Base-by-base conservation (phyloP, 1,140 invertebrate species). In the Drosophila tsacasi region DNA sequence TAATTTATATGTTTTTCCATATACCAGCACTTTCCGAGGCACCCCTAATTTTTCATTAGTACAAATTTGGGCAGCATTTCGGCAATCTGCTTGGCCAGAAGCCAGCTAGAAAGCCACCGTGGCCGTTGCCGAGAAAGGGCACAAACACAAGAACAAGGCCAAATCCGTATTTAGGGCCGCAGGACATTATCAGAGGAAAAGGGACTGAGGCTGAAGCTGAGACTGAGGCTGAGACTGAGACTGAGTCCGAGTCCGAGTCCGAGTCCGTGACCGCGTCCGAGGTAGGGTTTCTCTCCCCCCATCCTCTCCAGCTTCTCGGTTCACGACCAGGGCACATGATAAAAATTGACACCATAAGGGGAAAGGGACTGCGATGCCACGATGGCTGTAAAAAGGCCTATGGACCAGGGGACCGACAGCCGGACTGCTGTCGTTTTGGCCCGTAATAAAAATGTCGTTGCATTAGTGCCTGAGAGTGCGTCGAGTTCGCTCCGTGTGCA, bases 401-500 rank as follows among this genome's bases (percentile, higher is more conserved):
- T n/a, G 44, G 59, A 60, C n/a, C 23, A 2, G 1, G 37, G 37
- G 59, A 12, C 10, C 32, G 5, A 50, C 5, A 32, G 23, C 49
- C 47, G 44, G 61, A 55, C 72, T 68, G 61, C 52, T 61, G 67
- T 39, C 72, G 62, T 89, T 89, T 89, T 83, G 81, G 73, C 35
- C 74, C 66, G 84, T 87, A 87, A 87, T 87, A 87, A 87, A 87
- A 87, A 81, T 89, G 84, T 90, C 84, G 83, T 81, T 89, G 84
- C 85, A 89, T 89, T 90, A 87, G 84, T 76, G 71, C 47, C 76
- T 50, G 46, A 60, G 37, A 77, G 64, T 69, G 75, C 64, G 64
- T 67, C 46, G 30, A 59, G 69, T 49, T 57, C 62, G 49, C 15
- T 46, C 5, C 39, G 75, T 66, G 59, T 47, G 60, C 21, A 44